Evolutionary conservation across 2,113 vertebrate species (phyloP), one percentile per base, ranked within the genome.

Genomic region (Loxodonta africana): DNA sequence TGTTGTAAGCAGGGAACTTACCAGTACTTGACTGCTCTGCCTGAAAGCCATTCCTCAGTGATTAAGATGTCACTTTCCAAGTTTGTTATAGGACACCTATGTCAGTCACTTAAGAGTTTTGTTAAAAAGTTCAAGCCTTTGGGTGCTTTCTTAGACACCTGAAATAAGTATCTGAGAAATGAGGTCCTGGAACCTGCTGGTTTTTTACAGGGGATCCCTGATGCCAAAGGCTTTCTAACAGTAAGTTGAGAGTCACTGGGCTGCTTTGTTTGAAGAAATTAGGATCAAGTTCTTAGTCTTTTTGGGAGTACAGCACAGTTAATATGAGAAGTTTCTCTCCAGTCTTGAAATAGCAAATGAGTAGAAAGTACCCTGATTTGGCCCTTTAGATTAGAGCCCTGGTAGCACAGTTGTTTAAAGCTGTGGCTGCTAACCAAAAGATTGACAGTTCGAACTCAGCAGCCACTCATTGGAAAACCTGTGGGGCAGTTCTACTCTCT

Each of bases 271-370:
- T 87, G 76, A 94, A 90, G 18, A 88, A 51, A 69, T 88, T 92
- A 62, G 37, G 23, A 77, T 89, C n/a, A 83, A 71, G 41, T 83
- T 74, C 17, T 91, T 84, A 20, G n/a, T 48, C 14, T 89, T 48
- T 51, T 73, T 96, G 21, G 37, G 14, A 95, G 63, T 88, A 84
- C 3, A 94, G 48, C 10, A 77, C 8, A 94, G 41, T 83, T 69
- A 92, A 51, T 28, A 57, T 37, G 57, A 71, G 26, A 91, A 62
- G 2, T 88, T 82, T 88, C 51, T 95, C 2, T 89, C 10, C 77
- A 12, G 65, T 83, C 37, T 91, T 88, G n/a, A 86, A 95, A 76
- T 94, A 53, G 46, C 63, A 91, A 76, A 82, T 84, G 73, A 83
- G 12, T 71, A 69, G 17, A 71, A 30, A 73, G 69, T 20, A 8